These are phyloP conservation scores for Cyclina sinensis DNA, from an alignment of 1,140 invertebrate genomes.

Conservation along the genomic window DNA sequence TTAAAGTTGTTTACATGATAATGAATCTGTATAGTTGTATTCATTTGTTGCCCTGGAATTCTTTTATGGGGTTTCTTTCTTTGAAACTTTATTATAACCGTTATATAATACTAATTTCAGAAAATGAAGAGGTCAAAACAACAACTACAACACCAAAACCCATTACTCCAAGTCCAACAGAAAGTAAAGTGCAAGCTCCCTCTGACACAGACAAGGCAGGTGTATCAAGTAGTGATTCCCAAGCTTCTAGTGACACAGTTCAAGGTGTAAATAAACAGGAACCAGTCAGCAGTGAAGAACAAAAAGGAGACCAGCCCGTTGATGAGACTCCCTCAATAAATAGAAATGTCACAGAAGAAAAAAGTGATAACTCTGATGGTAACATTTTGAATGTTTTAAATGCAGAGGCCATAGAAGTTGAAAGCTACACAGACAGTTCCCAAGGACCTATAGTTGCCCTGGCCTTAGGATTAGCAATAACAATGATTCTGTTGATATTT, in stretches of 20 bases:
- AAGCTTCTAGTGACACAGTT: conserved; percentile 33
- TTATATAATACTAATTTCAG: too few species aligned
- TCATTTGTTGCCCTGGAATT: too few species aligned
- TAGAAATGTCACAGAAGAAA: background rate
- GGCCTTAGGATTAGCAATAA: conserved; percentile 91
- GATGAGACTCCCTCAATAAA: background rate
- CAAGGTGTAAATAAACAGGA: background rate
- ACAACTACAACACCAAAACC: background rate
- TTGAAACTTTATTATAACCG: too few species aligned
- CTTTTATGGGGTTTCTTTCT: too few species aligned
- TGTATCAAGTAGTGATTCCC: background rate
- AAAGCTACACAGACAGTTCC: conserved; percentile 72
- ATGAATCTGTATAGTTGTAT: too few species aligned
- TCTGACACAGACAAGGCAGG: background rate
- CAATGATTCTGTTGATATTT: conserved; percentile 91
- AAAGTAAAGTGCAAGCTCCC: background rate
- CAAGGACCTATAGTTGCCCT: conserved; percentile 94
- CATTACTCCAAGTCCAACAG: background rate
- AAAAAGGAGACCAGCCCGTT: conserved; percentile 19
- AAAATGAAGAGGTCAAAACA: background rate
- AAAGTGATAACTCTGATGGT: background rate
- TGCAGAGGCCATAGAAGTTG: conserved; percentile 57
- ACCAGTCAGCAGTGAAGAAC: conserved; percentile 16
- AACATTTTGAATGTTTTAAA: conserved; percentile 37
- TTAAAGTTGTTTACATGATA: too few species aligned